Percentiles rank a stretch among this genome's conserved stretches.
These are phyloP conservation scores for Zaprionus capensis DNA, from an alignment of 1,140 invertebrate species.

Conservation along the genomic window DNA sequence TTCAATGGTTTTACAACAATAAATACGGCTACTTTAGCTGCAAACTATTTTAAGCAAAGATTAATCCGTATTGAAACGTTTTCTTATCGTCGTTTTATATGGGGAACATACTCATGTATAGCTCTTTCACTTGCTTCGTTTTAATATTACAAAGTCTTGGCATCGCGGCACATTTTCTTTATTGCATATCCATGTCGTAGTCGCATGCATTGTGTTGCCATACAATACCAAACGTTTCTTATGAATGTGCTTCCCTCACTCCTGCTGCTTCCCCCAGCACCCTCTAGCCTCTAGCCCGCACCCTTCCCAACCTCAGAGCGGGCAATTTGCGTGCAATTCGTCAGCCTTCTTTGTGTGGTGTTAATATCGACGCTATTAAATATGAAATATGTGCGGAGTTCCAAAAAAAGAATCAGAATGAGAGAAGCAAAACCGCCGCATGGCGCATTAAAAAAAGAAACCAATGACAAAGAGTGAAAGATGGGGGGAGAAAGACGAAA, in stretches of 20 bases:
- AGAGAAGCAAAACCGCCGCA: conserved; percentile 5
- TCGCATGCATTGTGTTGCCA: conserved; percentile 32
- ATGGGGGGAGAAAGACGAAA: neutral
- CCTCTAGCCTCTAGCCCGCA: neutral
- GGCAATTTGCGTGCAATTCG: conserved; percentile 52
- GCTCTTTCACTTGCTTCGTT: neutral
- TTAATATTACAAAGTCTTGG: conserved; percentile 14
- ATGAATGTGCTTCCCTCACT: neutral
- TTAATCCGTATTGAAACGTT: neutral
- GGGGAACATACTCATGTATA: neutral
- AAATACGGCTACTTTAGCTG: neutral
- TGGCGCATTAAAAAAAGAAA: conserved; percentile 25
- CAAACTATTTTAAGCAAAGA: neutral
- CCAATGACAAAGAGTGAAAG: neutral
- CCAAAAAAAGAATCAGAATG: neutral
- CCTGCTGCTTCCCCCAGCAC: neutral
- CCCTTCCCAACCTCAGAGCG: neutral
- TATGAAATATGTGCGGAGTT: conserved; percentile 54
- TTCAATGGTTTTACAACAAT: no score
- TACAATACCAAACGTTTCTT: conserved; percentile 36
- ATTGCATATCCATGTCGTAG: conserved; percentile 29
- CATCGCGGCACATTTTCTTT: neutral
- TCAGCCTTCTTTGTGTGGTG: conserved; percentile 45
- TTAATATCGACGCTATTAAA: conserved; percentile 62
- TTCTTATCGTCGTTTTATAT: conserved; percentile 3